These are phyloP conservation scores for Gallinago jamesoni DNA, from an alignment of 2,113 vertebrate genomes.

Conservation along the genomic window DNA sequence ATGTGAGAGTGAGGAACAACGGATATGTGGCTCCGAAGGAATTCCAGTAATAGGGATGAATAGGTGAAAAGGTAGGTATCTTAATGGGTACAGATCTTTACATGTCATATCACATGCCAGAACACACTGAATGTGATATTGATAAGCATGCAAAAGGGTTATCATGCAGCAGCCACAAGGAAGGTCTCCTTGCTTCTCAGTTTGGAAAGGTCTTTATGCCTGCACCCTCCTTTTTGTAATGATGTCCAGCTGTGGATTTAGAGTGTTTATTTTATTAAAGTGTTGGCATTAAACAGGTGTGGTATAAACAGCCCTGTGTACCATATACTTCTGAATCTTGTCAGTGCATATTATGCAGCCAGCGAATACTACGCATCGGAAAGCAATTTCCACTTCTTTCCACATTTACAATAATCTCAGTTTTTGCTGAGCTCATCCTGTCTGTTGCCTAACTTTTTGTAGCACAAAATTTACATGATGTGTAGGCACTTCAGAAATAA, in stretches of 20 bases:
- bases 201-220: background rate
- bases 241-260: background rate
- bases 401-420: background rate
- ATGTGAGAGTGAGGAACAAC: background rate
- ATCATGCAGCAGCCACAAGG: background rate
- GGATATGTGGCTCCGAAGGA: background rate
- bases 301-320: background rate
- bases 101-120: background rate
- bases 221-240: background rate
- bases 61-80: background rate
- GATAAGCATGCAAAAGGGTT: background rate
- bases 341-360: background rate
- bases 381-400: background rate
- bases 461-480: conserved; percentile 1
- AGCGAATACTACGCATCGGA: background rate
- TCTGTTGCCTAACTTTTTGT: conserved; percentile 11
- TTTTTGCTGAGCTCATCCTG: conserved; percentile 18
- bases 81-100: background rate
- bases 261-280: background rate
- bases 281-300: background rate
- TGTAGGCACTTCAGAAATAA: conserved; percentile 2
- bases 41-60: background rate
- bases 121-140: background rate
- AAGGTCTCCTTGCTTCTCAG: background rate
- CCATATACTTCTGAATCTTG: background rate